Evolutionary conservation across 1,140 invertebrate species (phyloP), one percentile per base, ranked within the genome.

Genomic region (Drosophila watanabei): DNA sequence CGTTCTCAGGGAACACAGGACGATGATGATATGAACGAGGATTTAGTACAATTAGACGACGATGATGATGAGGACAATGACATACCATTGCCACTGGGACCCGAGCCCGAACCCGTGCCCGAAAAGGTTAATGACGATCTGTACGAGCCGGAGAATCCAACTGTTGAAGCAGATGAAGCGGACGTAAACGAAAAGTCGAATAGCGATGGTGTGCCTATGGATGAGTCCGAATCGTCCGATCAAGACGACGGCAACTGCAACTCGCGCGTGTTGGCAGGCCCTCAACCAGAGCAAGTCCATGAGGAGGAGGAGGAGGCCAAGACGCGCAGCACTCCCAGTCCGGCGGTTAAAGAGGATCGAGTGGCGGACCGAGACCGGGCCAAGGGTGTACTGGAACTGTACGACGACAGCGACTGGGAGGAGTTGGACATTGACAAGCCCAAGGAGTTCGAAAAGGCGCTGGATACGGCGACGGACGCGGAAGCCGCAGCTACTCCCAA

Each of bases 11-110:
- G 60, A 45, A 62, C 52, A 83, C 52, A 93, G 92, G 92, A 92
- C 59, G 92, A 93, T 68, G 91, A 93, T 68, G 89, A 92, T 64
- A 72, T 82, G 79, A 92, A 93, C 61, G 92, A 93, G 82, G 92
- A 93, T 92, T 92, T 93, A 90, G 92, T 93, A 79, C 92, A 93
- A 91, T 87, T 93, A 77, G 92, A 92, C 76, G 92, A 93, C 80
- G 92, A 92, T 71, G 92, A 93, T 35, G 92, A 93, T 45, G 90
- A 93, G 24, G 45, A 73, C 10, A 60, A 51, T 32, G 54, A 73
- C 10, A 93, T 93, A 88, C 92, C 92, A 52, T 78, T 91, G 49
- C 87, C 91, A 13, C 78, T 82, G 49, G 91, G 92, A 58, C 78
- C 84, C 10, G 61, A 61, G 49, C 52, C 68, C 24, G 63, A 71